Evolutionary conservation across 2,797 vertebrate genomes (phyloP).

Genomic region (Todus mexicanus): DNA sequence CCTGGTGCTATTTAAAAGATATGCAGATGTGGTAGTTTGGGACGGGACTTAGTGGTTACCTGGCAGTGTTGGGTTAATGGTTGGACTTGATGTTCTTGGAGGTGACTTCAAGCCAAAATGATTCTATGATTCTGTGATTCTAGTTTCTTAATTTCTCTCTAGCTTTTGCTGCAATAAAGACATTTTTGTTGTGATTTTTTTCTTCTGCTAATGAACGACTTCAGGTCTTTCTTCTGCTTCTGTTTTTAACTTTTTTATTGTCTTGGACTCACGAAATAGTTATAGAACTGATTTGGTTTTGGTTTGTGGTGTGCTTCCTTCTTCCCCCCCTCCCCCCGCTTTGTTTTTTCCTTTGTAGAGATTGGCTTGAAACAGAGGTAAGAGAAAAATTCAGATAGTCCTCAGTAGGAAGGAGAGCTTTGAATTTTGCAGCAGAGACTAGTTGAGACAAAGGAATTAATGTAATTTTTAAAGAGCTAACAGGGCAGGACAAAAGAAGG

Average conservation of each 20-base stretch:
- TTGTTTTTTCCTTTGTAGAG: neutral
- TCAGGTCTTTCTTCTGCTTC: neutral
- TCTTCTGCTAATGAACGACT: neutral
- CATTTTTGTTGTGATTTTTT: neutral
- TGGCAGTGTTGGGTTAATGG: too few relatives aligned
- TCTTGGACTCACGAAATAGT: neutral
- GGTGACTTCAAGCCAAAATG: too few relatives aligned
- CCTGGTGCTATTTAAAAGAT: too few relatives aligned
- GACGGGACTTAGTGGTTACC: too few relatives aligned
- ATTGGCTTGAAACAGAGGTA: neutral
- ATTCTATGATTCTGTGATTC: too few relatives aligned
- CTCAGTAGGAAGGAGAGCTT: neutral
- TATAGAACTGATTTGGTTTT: neutral
- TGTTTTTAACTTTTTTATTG: neutral
- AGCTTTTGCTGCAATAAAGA: neutral
- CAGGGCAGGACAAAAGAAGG: neutral
- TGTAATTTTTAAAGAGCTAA: neutral
- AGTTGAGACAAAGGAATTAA: neutral
- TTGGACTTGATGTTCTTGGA: too few relatives aligned
- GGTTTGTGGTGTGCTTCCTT: too few relatives aligned
- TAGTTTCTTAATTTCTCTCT: neutral
- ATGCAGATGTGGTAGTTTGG: too few relatives aligned
- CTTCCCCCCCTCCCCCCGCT: too few relatives aligned
- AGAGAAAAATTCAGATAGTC: neutral
- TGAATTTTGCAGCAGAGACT: neutral